Conservation (phyloP, 1,140 invertebrate genomes). For the Eumeta japonica region DNA sequence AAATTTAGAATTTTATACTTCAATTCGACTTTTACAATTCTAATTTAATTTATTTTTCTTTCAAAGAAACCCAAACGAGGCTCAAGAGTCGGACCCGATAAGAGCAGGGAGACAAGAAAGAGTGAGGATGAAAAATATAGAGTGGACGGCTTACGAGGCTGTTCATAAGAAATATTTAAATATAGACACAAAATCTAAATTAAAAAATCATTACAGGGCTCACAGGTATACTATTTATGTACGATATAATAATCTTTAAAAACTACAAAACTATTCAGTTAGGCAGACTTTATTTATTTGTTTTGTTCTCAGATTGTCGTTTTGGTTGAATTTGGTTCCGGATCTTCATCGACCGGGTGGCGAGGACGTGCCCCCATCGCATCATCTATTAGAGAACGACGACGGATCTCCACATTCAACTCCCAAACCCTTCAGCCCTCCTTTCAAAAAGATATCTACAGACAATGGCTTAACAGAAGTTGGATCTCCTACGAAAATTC, state of each 20-base stretch:
- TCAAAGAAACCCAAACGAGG: constrained; percentile 84
- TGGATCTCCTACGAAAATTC: constrained; percentile 38
- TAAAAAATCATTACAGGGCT: constrained; percentile 93
- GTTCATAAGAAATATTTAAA: constrained; percentile 91
- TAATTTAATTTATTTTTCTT: constrained; percentile 5
- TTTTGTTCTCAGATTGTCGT: constrained; percentile 72
- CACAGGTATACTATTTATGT: constrained; percentile 55
- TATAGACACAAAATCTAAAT: constrained; percentile 83
- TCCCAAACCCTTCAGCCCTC: constrained; percentile 57
- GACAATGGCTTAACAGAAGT: constrained; percentile 52
- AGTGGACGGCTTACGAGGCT: constrained; percentile 88
- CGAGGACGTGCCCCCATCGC: constrained; percentile 79
- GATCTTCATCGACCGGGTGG: constrained; percentile 89
- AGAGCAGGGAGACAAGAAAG: constrained; percentile 71
- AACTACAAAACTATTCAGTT: neutral
- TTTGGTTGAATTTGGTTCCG: constrained; percentile 94
- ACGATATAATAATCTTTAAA: neutral
- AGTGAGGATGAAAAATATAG: constrained; percentile 77
- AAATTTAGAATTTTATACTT: too few species aligned
- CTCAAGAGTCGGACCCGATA: constrained; percentile 66
- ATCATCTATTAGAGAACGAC: constrained; percentile 82
- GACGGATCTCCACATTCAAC: constrained; percentile 53
- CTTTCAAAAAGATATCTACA: constrained; percentile 54
- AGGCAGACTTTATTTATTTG: constrained; percentile 4
- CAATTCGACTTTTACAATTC: neutral